phyloP scores from a whole-genome alignment of 2,113 vertebrate species.

The Odontophorus gujanensis region DNA sequence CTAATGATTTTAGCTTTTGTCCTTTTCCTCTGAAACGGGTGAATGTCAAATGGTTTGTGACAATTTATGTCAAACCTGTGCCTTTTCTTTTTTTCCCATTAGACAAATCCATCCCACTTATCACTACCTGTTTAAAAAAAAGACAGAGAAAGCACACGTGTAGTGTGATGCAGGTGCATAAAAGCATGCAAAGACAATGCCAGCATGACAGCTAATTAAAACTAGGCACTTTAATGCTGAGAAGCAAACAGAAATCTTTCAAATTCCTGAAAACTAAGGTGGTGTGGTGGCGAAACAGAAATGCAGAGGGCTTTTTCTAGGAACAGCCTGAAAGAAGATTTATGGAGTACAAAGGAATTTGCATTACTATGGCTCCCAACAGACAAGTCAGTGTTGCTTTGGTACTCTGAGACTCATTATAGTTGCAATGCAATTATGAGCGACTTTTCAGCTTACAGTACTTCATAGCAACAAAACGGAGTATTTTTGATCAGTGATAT shows the following conservation, averaged over 20 bases:
- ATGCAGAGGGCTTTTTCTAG: not conserved
- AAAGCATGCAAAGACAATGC: not conserved
- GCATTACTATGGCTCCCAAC: not conserved
- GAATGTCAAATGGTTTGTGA: not conserved
- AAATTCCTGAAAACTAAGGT: not conserved
- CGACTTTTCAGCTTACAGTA: not conserved
- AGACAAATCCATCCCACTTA: not conserved
- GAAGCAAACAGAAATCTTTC: constrained; percentile 9
- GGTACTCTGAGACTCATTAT: not conserved
- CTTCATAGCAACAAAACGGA: not conserved
- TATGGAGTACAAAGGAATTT: not conserved
- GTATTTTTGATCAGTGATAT: not conserved
- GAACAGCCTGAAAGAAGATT: constrained; percentile 12
- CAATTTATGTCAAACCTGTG: constrained; percentile 3
- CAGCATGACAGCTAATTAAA: constrained; percentile 57
- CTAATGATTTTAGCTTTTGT: constrained; percentile 11
- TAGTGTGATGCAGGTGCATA: not conserved
- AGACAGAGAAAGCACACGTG: not conserved
- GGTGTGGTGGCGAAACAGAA: not conserved
- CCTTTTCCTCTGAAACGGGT: not conserved
- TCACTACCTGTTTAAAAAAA: not conserved
- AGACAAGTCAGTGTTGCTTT: not conserved
- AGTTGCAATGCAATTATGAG: not conserved
- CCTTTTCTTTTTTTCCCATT: constrained; percentile 8
- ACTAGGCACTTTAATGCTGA: not conserved